A percentile compares a stretch with the other conserved stretches of the same genome.
phyloP scores from a whole-genome alignment of 2,888 invertebrate species.

The Anagyrus pseudococci region DNA sequence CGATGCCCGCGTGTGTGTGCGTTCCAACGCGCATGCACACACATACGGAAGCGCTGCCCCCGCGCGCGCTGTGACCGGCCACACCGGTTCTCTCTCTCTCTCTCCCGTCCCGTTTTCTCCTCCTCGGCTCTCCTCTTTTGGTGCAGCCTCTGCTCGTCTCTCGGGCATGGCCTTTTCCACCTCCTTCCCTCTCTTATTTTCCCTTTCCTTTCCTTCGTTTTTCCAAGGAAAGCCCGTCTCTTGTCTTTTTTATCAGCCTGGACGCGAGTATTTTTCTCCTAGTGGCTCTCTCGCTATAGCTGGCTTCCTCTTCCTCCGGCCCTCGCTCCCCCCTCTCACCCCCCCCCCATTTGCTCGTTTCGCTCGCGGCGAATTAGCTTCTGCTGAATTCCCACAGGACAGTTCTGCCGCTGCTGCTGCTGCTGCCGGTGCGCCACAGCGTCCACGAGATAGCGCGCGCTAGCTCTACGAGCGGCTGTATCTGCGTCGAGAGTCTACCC shows the following conservation, averaged over 20 bases:
- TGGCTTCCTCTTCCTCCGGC: no score
- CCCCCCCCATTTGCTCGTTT: neutral
- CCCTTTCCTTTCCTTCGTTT: neutral
- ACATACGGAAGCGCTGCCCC: neutral
- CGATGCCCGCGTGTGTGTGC: neutral
- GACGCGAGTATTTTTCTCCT: slow-evolving; percentile 1
- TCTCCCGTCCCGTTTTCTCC: neutral
- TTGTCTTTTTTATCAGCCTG: neutral
- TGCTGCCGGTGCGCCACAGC: neutral
- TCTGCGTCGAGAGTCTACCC: no score
- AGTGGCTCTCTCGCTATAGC: no score
- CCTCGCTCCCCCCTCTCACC: neutral
- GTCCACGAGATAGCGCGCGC: neutral
- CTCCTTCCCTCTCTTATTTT: neutral
- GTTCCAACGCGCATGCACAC: neutral
- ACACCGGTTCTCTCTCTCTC: slow-evolving; percentile 1
- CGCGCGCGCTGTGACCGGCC: slow-evolving; percentile 15
- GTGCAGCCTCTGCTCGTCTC: neutral
- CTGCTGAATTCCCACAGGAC: slow-evolving; percentile 27
- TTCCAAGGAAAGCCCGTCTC: neutral
- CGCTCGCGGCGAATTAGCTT: slow-evolving; percentile 35
- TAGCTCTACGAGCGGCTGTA: no score
- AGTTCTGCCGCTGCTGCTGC: slow-evolving; percentile 1
- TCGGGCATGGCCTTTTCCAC: neutral
- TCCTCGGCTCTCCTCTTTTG: neutral